Base-by-base conservation (phyloP, 2,797 vertebrate species). In the Anguilla obscura region DNA sequence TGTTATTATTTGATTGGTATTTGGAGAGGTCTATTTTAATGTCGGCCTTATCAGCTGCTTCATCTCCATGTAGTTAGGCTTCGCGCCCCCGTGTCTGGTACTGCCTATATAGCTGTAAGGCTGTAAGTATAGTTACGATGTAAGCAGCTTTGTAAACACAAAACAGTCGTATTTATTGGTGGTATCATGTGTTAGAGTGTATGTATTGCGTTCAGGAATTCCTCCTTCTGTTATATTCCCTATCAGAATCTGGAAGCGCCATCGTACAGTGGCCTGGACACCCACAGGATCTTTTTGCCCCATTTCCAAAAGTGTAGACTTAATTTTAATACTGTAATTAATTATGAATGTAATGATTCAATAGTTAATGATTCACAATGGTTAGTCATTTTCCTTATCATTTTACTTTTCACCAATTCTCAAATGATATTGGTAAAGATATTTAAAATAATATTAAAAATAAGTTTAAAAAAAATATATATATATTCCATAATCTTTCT, bases 1-100 rank as follows among this genome's bases (percentile, higher is more conserved):
- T 40, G 12, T 16, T 76, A 76, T 76, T 40, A 40, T 36, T 36
- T 36, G 30, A n/a, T 52, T 84, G 50, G 48, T 66, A 79, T 80
- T n/a, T 84, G 33, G 45, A 48, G 56, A 50, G 58, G 36, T 56
- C 36, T 74, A 30, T 24, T 84, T 87, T 45, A 66, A 48, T 56
- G 36, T 60, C 79, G 86, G 86, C 58, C 79, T 84, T 87, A 82
- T 82, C 14, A 24, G 79, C 40, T 33, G 33, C 79, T 83, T 84
- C 56, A 40, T 66, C 66, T 45, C 8, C 56, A 88, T 30, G 86
- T 71, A 88, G 86, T 85, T 84, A 84, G 86, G 54, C 86, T 88
- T 85, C 88, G 85, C 86, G 86, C 86, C 87, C 86, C 82, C 80
- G 50, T 69, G 69, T 85, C 84, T 86, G 56, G 30, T 86, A 48